Percentiles rank a stretch among this genome's conserved stretches.
These are phyloP conservation scores for Gadopsis marmoratus DNA, from an alignment of 2,797 vertebrate genomes.

Conservation along the genomic window DNA sequence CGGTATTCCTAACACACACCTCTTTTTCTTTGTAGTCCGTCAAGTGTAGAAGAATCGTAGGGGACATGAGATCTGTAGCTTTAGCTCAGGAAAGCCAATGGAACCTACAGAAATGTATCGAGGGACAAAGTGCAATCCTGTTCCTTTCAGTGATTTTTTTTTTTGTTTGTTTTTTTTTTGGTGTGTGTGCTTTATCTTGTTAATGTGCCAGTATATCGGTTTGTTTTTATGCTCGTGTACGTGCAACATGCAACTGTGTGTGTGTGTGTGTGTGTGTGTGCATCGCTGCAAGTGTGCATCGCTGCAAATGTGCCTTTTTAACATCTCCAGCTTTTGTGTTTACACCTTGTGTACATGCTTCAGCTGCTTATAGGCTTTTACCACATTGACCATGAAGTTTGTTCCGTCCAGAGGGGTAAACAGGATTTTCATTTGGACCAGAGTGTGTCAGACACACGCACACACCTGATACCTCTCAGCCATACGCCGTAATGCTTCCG, in stretches of 20 bases:
- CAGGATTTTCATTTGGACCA: constrained; percentile 48
- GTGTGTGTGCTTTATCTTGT: constrained; percentile 24
- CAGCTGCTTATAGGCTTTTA: constrained; percentile 23
- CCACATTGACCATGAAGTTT: constrained; percentile 28
- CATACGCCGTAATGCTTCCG: background rate
- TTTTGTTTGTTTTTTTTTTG: constrained; percentile 17
- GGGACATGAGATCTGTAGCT: constrained; percentile 44
- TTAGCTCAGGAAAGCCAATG: constrained; percentile 67
- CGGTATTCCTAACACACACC: constrained; percentile 28
- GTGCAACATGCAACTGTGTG: constrained; percentile 32
- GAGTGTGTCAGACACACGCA: constrained; percentile 19
- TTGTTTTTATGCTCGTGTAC: constrained; percentile 39
- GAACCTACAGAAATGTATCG: constrained; percentile 61
- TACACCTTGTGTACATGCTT: constrained; percentile 32
- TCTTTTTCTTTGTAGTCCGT: constrained; percentile 19
- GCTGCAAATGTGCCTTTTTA: constrained; percentile 51
- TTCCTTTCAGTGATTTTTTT: constrained; percentile 36
- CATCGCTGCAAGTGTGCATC: constrained; percentile 15
- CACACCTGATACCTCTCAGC: constrained; percentile 19
- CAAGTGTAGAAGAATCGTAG: constrained; percentile 40
- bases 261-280: background rate
- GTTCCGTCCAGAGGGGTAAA: constrained; percentile 30
- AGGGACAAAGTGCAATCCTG: constrained; percentile 85
- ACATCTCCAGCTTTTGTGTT: constrained; percentile 33
- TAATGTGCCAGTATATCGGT: constrained; percentile 30